Percentiles rank a stretch among this genome's conserved stretches.
These are phyloP conservation scores for Eurystomus glaucurus DNA, from an alignment of 2,797 vertebrate species.

Conservation along the genomic window DNA sequence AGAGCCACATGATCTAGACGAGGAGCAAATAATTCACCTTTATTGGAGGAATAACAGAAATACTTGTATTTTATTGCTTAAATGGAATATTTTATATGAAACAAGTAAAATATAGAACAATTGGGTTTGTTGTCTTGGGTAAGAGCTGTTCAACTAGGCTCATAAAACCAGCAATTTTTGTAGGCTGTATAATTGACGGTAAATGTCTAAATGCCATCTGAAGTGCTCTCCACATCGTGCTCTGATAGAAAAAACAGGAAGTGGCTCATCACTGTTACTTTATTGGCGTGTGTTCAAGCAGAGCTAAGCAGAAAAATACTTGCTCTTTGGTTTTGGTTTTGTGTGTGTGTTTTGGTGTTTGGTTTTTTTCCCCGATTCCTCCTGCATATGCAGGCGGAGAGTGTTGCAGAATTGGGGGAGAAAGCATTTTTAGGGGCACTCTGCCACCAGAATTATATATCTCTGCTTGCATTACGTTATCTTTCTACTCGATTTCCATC, in stretches of 20 bases:
- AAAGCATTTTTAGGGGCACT: background rate
- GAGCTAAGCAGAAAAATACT: background rate
- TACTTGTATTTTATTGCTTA: background rate
- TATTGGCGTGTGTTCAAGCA: background rate
- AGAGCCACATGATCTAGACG: background rate
- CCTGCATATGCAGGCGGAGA: background rate
- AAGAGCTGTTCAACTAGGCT: background rate
- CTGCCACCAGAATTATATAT: background rate
- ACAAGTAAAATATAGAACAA: background rate
- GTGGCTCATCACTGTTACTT: background rate
- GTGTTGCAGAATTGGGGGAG: background rate
- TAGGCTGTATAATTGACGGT: background rate
- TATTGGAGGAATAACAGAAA: background rate
- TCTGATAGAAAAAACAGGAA: background rate
- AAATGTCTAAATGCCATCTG: background rate
- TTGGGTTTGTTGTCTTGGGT: background rate
- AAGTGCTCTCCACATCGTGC: background rate
- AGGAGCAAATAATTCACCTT: background rate
- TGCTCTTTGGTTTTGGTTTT: too few species aligned
- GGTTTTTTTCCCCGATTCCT: background rate
- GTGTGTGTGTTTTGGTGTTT: background rate
- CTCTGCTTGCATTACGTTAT: background rate
- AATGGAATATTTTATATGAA: background rate
- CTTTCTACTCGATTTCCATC: background rate
- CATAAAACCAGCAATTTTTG: accelerated